A percentile compares a stretch with the other conserved stretches of the same genome.
Conservation (phyloP, 1,140 invertebrate species). For the Drosophila ohnishii region DNA sequence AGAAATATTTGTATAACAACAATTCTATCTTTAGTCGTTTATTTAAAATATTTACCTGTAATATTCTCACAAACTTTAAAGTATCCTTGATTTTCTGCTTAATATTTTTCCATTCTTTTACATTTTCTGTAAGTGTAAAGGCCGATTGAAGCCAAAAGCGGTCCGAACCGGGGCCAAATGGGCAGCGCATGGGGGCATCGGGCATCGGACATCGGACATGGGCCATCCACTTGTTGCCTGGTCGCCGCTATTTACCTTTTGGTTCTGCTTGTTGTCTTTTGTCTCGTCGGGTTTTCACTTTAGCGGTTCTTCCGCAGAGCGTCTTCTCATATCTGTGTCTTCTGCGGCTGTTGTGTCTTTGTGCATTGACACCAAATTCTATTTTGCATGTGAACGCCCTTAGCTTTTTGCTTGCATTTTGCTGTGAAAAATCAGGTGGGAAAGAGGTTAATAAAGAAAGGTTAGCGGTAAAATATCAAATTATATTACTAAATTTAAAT, state of each 20-base stretch:
- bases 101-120: too few relatives aligned
- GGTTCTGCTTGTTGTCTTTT: constrained; percentile 61
- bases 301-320: constrained; percentile 38
- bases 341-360: constrained; percentile 28
- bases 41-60: not conserved
- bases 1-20: not conserved
- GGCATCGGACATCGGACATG: constrained; percentile 53
- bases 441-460: not conserved
- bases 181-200: constrained; percentile 40
- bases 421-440: constrained; percentile 10
- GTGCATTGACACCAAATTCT: constrained; percentile 53
- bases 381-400: constrained; percentile 49
- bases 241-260: constrained; percentile 78
- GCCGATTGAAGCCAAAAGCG: constrained; percentile 30
- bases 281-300: constrained; percentile 59
- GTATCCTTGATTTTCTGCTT: not conserved
- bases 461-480: too few relatives aligned
- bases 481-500: not conserved
- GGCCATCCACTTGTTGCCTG: constrained; percentile 74
- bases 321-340: constrained; percentile 5
- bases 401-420: constrained; percentile 4
- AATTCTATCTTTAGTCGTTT: too few relatives aligned
- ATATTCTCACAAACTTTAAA: not conserved
- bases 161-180: constrained; percentile 30
- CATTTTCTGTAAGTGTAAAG: constrained; percentile 34